phyloP scores from a whole-genome alignment of 2,113 vertebrate species.

The Pygoscelis antarcticus region DNA sequence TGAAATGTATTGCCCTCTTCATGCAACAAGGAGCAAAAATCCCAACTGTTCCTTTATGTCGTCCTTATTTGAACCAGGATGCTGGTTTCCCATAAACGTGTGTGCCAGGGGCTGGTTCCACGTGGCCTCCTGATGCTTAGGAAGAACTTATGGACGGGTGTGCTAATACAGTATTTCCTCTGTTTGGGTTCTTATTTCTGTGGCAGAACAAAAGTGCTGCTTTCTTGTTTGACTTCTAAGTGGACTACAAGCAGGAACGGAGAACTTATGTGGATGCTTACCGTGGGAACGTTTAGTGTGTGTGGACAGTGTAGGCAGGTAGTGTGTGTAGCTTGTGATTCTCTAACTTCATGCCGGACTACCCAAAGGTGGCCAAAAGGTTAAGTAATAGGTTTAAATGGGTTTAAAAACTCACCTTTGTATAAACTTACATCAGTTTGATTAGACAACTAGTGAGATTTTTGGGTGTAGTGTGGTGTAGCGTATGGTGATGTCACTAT shows the following conservation, averaged over 20 bases:
- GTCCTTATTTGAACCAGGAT: rapidly evolving
- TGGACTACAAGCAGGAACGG: not conserved
- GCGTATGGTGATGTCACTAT: rapidly evolving
- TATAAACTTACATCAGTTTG: not conserved
- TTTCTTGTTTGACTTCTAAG: not conserved
- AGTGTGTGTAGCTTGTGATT: too few relatives aligned
- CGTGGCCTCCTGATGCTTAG: too few relatives aligned
- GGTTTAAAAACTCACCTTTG: not conserved
- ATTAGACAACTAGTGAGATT: not conserved
- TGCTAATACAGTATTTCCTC: not conserved
- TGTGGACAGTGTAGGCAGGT: not conserved
- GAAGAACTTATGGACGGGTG: not conserved
- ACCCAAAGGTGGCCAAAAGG: not conserved
- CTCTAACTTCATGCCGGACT: not conserved
- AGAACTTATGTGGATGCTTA: rapidly evolving
- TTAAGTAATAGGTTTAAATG: not conserved
- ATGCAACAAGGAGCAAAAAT: not conserved
- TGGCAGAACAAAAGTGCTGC: not conserved
- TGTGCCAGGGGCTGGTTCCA: not conserved
- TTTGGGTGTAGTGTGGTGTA: not conserved
- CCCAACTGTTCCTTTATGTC: rapidly evolving
- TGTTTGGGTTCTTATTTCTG: not conserved
- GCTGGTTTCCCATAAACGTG: not conserved
- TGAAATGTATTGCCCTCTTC: not conserved
- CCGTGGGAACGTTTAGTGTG: rapidly evolving